These are phyloP conservation scores for Chalcis sispes DNA, from an alignment of 2,888 invertebrate genomes.

Conservation along the genomic window DNA sequence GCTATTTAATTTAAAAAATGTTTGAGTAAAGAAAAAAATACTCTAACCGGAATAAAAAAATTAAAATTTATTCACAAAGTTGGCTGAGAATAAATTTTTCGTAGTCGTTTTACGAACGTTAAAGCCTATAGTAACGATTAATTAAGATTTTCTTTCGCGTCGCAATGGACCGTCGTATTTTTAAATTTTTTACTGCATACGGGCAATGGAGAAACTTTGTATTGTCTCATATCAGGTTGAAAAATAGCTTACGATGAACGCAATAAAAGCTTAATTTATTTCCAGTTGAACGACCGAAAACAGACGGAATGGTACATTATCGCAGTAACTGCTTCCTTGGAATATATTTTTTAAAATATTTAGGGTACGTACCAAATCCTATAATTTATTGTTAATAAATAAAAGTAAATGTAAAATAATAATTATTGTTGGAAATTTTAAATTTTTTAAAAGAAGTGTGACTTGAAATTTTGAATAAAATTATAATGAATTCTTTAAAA, in stretches of 20 bases:
- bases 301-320: neutral
- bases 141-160: neutral
- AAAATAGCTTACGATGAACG: conserved; percentile 7
- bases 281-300: neutral
- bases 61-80: too few relatives aligned
- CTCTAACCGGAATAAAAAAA: too few relatives aligned
- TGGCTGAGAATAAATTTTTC: too few relatives aligned
- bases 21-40: too few relatives aligned
- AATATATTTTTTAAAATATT: neutral
- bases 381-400: too few relatives aligned
- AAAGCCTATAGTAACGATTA: too few relatives aligned
- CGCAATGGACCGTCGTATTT: neutral
- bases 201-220: conserved; percentile 16
- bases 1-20: too few relatives aligned
- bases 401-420: neutral
- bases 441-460: too few relatives aligned
- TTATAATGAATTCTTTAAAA: too few relatives aligned
- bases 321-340: neutral
- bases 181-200: conserved; percentile 1
- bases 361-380: neutral
- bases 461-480: too few relatives aligned
- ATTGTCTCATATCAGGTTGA: conserved; percentile 9
- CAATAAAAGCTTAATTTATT: conserved; percentile 25
- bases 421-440: neutral
- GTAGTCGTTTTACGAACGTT: too few relatives aligned